Conservation (phyloP, 2,888 invertebrate genomes). For the Drosophila robusta region DNA sequence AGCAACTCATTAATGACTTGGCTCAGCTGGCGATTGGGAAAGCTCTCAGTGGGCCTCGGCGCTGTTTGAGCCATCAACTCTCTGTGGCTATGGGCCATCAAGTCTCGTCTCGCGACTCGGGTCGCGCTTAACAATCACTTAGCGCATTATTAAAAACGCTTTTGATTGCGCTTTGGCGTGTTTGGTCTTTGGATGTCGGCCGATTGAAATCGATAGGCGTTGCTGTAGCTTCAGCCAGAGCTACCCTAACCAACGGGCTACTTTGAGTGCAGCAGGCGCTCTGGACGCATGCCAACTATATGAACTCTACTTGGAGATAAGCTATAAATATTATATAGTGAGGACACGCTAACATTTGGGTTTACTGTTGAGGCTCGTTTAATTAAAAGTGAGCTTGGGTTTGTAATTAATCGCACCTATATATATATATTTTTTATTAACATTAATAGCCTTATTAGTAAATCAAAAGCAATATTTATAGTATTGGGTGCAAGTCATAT, state of each 20-base stretch:
- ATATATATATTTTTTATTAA: too few relatives aligned
- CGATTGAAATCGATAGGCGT: constrained; percentile 75
- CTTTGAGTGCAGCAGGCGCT: not conserved
- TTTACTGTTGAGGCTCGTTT: too few relatives aligned
- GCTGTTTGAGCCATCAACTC: constrained; percentile 28
- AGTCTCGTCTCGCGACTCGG: constrained; percentile 25
- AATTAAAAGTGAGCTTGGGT: too few relatives aligned
- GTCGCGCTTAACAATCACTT: constrained; percentile 76
- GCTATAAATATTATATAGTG: not conserved
- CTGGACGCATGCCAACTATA: too few relatives aligned
- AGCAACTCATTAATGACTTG: constrained; percentile 60
- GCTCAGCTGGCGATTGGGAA: constrained; percentile 59
- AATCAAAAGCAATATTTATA: too few relatives aligned
- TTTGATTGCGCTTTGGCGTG: constrained; percentile 81
- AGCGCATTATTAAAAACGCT: constrained; percentile 81
- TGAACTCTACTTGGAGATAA: too few relatives aligned
- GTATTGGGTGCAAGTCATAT: too few relatives aligned
- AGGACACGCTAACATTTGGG: too few relatives aligned
- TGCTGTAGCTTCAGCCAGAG: constrained; percentile 17
- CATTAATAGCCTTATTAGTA: too few relatives aligned
- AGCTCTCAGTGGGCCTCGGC: constrained; percentile 38
- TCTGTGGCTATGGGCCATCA: constrained; percentile 15
- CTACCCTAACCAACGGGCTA: constrained; percentile 6
- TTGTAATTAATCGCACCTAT: too few relatives aligned
- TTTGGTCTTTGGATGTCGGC: constrained; percentile 36